These are phyloP conservation scores for Brachylomia viminalis DNA, from an alignment of 2,888 invertebrate species.

Conservation along the genomic window DNA sequence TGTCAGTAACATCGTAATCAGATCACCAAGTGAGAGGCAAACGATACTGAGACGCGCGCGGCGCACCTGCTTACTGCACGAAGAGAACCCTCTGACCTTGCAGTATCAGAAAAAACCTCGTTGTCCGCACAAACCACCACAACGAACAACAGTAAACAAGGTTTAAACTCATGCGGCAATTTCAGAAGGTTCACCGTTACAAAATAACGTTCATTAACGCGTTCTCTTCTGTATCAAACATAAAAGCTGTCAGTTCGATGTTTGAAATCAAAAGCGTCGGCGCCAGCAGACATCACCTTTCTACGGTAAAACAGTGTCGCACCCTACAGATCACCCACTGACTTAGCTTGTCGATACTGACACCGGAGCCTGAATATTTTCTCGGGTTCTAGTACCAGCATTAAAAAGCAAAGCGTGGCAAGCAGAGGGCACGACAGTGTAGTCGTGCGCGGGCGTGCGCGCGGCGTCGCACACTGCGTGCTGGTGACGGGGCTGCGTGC, in stretches of 20 bases:
- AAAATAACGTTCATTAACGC: conserved; percentile 46
- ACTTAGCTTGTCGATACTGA: conserved; percentile 28
- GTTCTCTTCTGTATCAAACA: conserved; percentile 44
- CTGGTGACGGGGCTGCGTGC: conserved; percentile 91
- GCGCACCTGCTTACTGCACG: conserved; percentile 74
- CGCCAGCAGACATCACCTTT: conserved; percentile 20
- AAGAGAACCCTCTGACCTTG: conserved; percentile 39
- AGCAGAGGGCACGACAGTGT: conserved; percentile 35
- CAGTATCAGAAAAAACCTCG: conserved; percentile 59
- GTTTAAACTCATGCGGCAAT: conserved; percentile 50
- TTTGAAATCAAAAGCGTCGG: conserved; percentile 39
- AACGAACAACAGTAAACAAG: conserved; percentile 28
- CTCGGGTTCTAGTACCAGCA: conserved; percentile 19
- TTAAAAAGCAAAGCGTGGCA: conserved; percentile 25
- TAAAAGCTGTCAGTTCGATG: conserved; percentile 25
- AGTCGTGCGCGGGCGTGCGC: conserved; percentile 58
- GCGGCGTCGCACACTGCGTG: conserved; percentile 84
- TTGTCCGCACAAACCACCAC: conserved; percentile 19
- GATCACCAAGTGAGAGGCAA: conserved; percentile 88
- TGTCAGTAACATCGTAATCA: conserved; percentile 78
- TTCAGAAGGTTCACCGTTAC: conserved; percentile 31
- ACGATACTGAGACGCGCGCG: conserved; percentile 81
- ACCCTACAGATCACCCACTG: conserved; percentile 14
- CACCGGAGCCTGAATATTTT: conserved; percentile 25
- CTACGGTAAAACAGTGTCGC: conserved; percentile 18